Evolutionary conservation across 2,797 vertebrate species (phyloP).

Genomic region (Taenioides sp.): DNA sequence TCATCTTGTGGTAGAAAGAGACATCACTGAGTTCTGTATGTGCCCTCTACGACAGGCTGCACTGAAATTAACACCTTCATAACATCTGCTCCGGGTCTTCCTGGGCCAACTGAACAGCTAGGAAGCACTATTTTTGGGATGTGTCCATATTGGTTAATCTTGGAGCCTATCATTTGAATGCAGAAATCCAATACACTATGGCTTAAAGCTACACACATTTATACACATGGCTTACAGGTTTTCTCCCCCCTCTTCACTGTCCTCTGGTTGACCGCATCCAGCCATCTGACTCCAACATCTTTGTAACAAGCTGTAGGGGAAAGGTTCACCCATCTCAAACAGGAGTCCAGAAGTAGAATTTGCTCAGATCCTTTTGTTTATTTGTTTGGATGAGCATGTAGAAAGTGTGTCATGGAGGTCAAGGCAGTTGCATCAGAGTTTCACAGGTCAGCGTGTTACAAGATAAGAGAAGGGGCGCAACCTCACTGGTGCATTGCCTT

Average conservation of each 20-base stretch:
- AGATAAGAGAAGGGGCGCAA: slow-evolving; percentile 73
- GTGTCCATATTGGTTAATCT: slow-evolving; percentile 48
- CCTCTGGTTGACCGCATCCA: slow-evolving; percentile 61
- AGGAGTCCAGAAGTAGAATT: slow-evolving; percentile 42
- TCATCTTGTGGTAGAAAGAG: slow-evolving; percentile 72
- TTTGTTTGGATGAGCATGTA: slow-evolving; percentile 56
- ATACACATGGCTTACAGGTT: slow-evolving; percentile 22
- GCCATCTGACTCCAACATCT: slow-evolving; percentile 43
- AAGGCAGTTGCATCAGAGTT: slow-evolving; percentile 66
- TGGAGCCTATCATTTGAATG: slow-evolving; percentile 27
- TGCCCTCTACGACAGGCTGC: slow-evolving; percentile 68
- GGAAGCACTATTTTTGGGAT: slow-evolving; percentile 56
- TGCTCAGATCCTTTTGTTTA: slow-evolving; percentile 33
- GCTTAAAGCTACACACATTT: slow-evolving; percentile 23
- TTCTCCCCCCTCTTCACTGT: slow-evolving; percentile 51
- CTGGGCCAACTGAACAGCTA: slow-evolving; percentile 57
- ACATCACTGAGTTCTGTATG: slow-evolving; percentile 71
- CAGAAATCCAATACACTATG: slow-evolving; percentile 11
- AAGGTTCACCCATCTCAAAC: slow-evolving; percentile 58
- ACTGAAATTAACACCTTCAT: slow-evolving; percentile 77
- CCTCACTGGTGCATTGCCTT: slow-evolving; percentile 56
- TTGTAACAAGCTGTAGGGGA: slow-evolving; percentile 31
- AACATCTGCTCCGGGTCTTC: slow-evolving; percentile 77
- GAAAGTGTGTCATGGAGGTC: slow-evolving; percentile 66
- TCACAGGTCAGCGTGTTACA: slow-evolving; percentile 72